Conservation (phyloP, 2,797 vertebrate species). For the Dendrocincla tyrannina region DNA sequence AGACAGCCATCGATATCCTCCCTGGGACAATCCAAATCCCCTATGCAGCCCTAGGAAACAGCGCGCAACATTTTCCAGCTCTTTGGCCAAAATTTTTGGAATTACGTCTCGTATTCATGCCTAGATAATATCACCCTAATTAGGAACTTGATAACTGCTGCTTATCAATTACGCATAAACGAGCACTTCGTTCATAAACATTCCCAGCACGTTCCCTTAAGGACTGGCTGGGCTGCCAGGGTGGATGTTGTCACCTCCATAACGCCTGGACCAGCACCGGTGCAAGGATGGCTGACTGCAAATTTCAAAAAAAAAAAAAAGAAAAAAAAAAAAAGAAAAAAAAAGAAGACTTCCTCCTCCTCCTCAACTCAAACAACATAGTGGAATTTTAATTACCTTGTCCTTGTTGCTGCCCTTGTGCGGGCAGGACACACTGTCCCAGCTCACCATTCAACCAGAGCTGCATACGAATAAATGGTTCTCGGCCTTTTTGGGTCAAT, state of each 20-base stretch:
- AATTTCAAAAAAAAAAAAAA: background rate
- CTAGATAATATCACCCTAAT: constrained; percentile 58
- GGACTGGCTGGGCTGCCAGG: background rate
- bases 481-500: constrained; percentile 92
- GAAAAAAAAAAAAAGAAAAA: background rate
- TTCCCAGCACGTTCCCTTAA: background rate
- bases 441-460: constrained; percentile 96
- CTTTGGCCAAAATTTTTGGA: constrained; percentile 53
- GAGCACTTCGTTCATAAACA: background rate
- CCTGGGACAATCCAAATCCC: constrained; percentile 14
- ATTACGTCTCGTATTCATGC: constrained; percentile 31
- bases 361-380: constrained; percentile 36
- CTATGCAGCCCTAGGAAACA: background rate
- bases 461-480: constrained; percentile 96
- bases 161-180: constrained; percentile 52
- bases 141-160: constrained; percentile 60
- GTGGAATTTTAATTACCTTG: constrained; percentile 78
- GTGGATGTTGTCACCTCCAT: background rate
- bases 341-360: background rate
- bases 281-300: background rate
- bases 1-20: constrained; percentile 26
- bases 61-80: background rate
- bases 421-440: constrained; percentile 85
- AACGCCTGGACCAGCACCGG: background rate
- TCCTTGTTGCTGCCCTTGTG: constrained; percentile 85